phyloP scores from a whole-genome alignment of 2,888 invertebrate species.

The Sisyra terminalis region DNA sequence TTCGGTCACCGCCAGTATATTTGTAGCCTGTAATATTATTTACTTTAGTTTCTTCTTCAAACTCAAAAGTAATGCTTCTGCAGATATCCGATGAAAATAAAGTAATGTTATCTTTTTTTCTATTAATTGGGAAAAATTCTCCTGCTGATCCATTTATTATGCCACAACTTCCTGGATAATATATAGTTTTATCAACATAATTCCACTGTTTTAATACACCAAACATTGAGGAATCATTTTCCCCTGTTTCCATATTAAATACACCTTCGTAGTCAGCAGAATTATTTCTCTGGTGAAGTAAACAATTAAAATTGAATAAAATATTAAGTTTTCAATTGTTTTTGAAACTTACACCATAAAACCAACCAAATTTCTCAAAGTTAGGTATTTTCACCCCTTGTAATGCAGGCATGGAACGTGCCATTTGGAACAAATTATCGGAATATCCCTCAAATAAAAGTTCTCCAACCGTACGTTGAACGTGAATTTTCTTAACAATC shows the following conservation, averaged over 20 bases:
- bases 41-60: slow-evolving; percentile 34
- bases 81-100: slow-evolving; percentile 65
- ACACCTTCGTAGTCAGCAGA: slow-evolving; percentile 55
- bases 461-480: slow-evolving; percentile 47
- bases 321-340: neutral
- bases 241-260: slow-evolving; percentile 61
- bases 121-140: slow-evolving; percentile 57
- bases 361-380: slow-evolving; percentile 74
- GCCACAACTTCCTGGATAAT: slow-evolving; percentile 37
- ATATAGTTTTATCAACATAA: slow-evolving; percentile 34
- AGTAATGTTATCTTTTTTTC: slow-evolving; percentile 35
- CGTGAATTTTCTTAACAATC: slow-evolving; percentile 36
- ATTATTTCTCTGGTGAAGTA: slow-evolving; percentile 52
- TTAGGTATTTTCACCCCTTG: slow-evolving; percentile 28
- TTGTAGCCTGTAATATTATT: slow-evolving; percentile 47
- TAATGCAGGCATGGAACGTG: slow-evolving; percentile 37
- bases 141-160: slow-evolving; percentile 57
- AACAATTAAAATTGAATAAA: neutral
- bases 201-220: slow-evolving; percentile 63
- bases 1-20: slow-evolving; percentile 43
- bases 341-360: slow-evolving; percentile 40
- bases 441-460: slow-evolving; percentile 67
- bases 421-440: slow-evolving; percentile 52
- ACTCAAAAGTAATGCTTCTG: slow-evolving; percentile 45
- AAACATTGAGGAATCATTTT: slow-evolving; percentile 37